phyloP scores from a whole-genome alignment of 2,113 vertebrate species.

The Colius striatus region DNA sequence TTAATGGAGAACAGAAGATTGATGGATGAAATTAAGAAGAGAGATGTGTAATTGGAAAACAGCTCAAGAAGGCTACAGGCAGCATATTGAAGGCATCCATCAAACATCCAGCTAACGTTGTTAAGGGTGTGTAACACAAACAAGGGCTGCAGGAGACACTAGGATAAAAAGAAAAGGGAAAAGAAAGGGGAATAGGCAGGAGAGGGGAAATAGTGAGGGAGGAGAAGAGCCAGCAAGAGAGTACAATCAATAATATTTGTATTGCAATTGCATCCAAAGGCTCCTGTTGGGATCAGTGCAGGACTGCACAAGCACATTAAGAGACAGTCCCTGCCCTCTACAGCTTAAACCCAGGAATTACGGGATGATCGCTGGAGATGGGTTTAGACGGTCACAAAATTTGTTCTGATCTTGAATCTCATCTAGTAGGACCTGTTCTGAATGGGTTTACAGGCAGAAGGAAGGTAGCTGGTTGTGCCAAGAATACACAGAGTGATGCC shows the following conservation, averaged over 20 bases:
- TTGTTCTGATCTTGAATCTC: constrained; percentile 32
- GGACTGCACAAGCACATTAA: constrained; percentile 4
- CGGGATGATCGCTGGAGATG: neutral
- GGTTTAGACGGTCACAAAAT: neutral
- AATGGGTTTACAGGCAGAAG: neutral
- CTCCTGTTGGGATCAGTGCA: neutral
- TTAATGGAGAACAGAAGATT: constrained; percentile 64
- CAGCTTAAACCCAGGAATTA: constrained; percentile 52
- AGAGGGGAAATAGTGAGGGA: constrained; percentile 7
- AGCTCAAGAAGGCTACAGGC: constrained; percentile 60
- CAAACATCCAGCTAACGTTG: constrained; percentile 57
- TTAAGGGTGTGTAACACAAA: constrained; percentile 53
- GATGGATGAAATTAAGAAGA: constrained; percentile 73
- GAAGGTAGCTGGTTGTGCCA: constrained; percentile 21
- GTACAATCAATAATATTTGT: constrained; percentile 40
- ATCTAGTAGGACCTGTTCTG: neutral
- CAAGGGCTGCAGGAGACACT: constrained; percentile 14
- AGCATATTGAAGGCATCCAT: constrained; percentile 76
- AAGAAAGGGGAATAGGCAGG: neutral
- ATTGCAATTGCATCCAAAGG: constrained; percentile 12
- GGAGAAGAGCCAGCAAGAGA: neutral
- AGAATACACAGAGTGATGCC: neutral
- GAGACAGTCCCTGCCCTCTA: constrained; percentile 57
- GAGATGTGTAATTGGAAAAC: constrained; percentile 71
- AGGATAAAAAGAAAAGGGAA: neutral